Base-by-base conservation (phyloP, 1,140 invertebrate species). In the Drosophila cardini region DNA sequence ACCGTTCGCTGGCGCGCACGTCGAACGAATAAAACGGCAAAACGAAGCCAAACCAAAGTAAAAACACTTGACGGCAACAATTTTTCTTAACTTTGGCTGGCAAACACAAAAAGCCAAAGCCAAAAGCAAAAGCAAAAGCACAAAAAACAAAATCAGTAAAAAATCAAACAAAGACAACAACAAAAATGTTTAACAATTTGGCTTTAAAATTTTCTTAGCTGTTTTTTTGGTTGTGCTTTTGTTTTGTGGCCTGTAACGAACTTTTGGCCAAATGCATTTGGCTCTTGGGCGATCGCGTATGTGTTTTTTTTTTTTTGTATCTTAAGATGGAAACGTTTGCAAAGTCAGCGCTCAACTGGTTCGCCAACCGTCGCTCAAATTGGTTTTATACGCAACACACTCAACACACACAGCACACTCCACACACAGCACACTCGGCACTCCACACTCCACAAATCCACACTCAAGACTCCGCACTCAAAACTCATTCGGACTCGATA, bases 271-370 rank as follows among this genome's bases (percentile, higher is more conserved):
- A 72, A 75, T 89, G 80, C 80, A 84, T 80, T 87, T 75, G 82
- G 50, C 26, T 52, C 79, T 86, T 52, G 67, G 70, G 16, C 52
- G 52, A 9, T 55, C 78, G 78, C 75, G 53, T 62, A 26, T 62
- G 30, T 36, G 38, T 26, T 26, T 26, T 26, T 4, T 26, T 26
- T 26, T 26, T 26, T 21, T 21, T 21, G 2, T 21, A 4, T 26
- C 21, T 26, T 26, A 36, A 48, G 61, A 48, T 80, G 84, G 70
- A 84, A 84, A 78, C 78, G 81, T 78, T 85, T 80, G 82, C 84
- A 80, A 89, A 84, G 80, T 78, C 80, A 67, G 61, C 85, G 84
- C 85, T 89, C 84, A 89, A 89, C 84, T 89, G 84, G 85, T 89
- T 89, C 84, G 80, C 73, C 36, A 68, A 40, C 56, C 60, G 84